Percentiles rank a stretch among this genome's conserved stretches.
Conservation (phyloP, 2,113 vertebrate species). For the Ptilorrhoa leucosticta region DNA sequence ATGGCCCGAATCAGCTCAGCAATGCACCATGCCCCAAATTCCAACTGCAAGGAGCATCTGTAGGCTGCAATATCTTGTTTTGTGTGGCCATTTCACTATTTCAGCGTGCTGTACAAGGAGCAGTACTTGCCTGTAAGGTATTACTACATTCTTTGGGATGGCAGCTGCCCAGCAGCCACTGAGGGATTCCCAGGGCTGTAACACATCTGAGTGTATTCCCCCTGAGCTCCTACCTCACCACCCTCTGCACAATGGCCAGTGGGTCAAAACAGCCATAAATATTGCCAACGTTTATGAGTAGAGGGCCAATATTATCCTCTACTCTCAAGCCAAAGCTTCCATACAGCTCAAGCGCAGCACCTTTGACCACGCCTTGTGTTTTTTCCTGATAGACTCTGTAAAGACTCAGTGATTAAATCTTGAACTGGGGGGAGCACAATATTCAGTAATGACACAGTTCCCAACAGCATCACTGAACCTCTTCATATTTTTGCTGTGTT, state of each 20-base stretch:
- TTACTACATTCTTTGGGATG: neutral
- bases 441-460: neutral
- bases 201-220: fast-evolving
- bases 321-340: neutral
- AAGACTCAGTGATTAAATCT: neutral
- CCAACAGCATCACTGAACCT: neutral
- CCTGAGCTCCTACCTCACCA: neutral
- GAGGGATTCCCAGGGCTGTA: neutral
- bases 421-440: neutral
- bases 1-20: neutral
- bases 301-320: neutral
- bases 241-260: neutral
- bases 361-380: neutral
- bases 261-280: neutral
- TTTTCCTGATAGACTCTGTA: neutral
- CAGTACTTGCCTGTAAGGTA: neutral
- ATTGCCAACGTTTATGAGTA: too few relatives aligned
- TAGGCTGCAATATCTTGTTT: fast-evolving
- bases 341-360: neutral
- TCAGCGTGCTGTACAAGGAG: neutral
- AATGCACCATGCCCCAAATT: neutral
- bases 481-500: neutral
- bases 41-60: neutral
- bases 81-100: neutral
- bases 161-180: neutral